Base-by-base conservation (phyloP, 2,113 vertebrate genomes). In the Pipa parva region DNA sequence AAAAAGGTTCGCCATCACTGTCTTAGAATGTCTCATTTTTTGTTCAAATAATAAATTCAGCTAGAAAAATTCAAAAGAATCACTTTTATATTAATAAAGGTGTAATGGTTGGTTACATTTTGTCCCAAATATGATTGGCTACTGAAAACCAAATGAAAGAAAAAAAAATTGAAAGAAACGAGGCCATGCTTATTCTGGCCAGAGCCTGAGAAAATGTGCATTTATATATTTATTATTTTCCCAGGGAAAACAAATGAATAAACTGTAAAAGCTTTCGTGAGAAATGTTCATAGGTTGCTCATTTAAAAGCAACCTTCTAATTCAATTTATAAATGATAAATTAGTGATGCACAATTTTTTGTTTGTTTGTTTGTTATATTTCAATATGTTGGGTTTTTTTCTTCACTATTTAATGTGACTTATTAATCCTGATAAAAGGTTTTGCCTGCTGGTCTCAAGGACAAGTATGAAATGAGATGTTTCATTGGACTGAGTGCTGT, bases 401-500 rank as follows among this genome's bases (percentile, higher is more conserved):
- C n/a, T 60, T 55, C 74, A 63, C 27, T 72, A 65, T 71, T 68
- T 36, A 29, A 80, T 75, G 24, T 65, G 64, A 62, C 81, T 75
- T 67, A 68, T 64, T 70, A 73, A 74, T 60, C 33, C 65, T 71
- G 51, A 66, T 61, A 76, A 75, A 72, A 74, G 62, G 76, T 66
- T 74, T 75, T 78, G 75, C 72, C 56, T 54, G 20, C 52, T 73
- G 15, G 73, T 78, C 54, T 75, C 71, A 78, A 77, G 33, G 72
- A 77, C 72, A 75, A 46, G 77, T 80, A 77, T 77, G 78, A 77
- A 76, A 71, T 73, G 63, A 78, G 31, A 58, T 64, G 73, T 84
- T 77, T 72, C 39, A 33, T 59, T 77, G 74, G 51, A 74, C 74
- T 39, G 73, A 74, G 79, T 71, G 74, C 48, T 76, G 63, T 62